Base-by-base conservation (phyloP, 1,140 invertebrate genomes). In the Drosophila subobscura region DNA sequence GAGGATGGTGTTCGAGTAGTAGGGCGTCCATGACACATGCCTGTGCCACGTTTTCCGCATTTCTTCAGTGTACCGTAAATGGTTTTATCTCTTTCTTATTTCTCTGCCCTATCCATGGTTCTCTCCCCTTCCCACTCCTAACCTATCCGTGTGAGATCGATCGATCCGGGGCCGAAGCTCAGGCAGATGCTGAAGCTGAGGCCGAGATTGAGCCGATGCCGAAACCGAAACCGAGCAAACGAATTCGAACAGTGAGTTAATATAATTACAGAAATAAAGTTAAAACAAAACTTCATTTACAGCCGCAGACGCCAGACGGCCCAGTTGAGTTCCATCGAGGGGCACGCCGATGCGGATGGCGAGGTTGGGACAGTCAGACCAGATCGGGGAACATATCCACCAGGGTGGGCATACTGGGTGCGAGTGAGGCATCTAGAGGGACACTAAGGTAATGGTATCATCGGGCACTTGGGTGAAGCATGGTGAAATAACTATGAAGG, bases 251-350 rank as follows among this genome's bases (percentile, higher is more conserved):
- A 81, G 80, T 70, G 80, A 89, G 77, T 89, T 89, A 89, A 89
- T 89, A 86, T 89, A 89, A 89, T 89, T 89, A 89, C 80, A 89
- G 86, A 89, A 85, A 89, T 89, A 89, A 90, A 89, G 80, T 89
- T 89, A 89, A 89, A 90, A 80, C 77, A 85, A 85, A 89, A 89
- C 84, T 89, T 84, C 84, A 89, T 86, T 86, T 85, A 85, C 81
- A 85, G 81, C 81, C 81, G 74, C 81, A 85, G 81, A 86, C 81
- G 77, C 79, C 75, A 84, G 54, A 42, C 44, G 50, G 63, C 65
- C 65, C 49, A 53, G 51, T 67, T n/a, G 41, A 46, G 33, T 37
- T 37, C 33, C 7, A 12, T 37, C 10, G 10, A 37, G 33, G 10
- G 4, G 33, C 33, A 37, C 33, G 33, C 33, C 33, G 33, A 33